Conservation (phyloP, 1,140 invertebrate species). For the Pomacea maculata region DNA sequence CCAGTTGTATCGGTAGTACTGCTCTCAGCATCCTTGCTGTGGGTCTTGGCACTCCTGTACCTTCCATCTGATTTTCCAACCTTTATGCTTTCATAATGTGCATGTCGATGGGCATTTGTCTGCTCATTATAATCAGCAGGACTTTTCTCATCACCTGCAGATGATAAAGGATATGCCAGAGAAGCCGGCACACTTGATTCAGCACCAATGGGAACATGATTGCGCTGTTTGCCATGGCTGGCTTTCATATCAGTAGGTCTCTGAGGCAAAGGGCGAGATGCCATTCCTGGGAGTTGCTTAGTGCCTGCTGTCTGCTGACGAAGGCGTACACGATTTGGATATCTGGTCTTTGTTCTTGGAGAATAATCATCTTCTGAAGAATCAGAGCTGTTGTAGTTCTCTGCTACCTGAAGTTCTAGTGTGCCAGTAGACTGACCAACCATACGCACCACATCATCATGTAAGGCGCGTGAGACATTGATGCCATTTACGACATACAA, state of each 20-base stretch:
- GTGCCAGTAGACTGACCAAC: conserved; percentile 85
- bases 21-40: neutral
- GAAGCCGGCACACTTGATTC: conserved; percentile 31
- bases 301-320: conserved; percentile 19
- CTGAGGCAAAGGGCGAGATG: conserved; percentile 12
- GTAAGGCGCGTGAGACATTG: conserved; percentile 86
- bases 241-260: conserved; percentile 4
- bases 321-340: conserved; percentile 70
- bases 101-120: neutral
- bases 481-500: conserved; percentile 90
- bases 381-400: conserved; percentile 79
- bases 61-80: neutral
- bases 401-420: conserved; percentile 82
- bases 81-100: conserved; percentile 12
- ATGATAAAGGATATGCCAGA: conserved; percentile 26
- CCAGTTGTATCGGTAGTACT: conserved; percentile 6
- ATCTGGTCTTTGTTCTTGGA: conserved; percentile 66
- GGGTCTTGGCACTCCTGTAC: neutral
- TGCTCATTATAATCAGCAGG: conserved; percentile 2
- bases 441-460: conserved; percentile 90
- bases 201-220: conserved; percentile 15
- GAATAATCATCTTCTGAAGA: conserved; percentile 78
- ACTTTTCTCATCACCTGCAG: conserved; percentile 16
- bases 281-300: neutral
- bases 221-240: conserved; percentile 31